Evolutionary conservation across 2,888 invertebrate genomes (phyloP), one percentile per base, ranked within the genome.

Genomic region (Lottia gigantea): DNA sequence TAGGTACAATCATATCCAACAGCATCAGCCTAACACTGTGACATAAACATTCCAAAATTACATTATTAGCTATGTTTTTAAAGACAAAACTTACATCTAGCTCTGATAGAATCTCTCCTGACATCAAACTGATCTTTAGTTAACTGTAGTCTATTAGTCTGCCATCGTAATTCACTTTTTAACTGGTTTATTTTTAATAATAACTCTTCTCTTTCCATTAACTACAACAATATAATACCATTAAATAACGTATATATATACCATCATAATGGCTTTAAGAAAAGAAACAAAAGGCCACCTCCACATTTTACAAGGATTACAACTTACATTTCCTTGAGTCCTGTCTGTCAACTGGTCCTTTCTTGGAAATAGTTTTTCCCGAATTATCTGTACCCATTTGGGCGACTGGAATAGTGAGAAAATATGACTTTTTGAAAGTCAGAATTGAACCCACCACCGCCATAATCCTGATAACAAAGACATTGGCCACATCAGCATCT

Each of bases 51-150:
- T n/a, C n/a, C n/a, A n/a, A n/a, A n/a, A n/a, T n/a, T n/a, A n/a
- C n/a, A n/a, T n/a, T n/a, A n/a, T n/a, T n/a, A 6, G 31, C 31
- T 31, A 6, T 31, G 31, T 2, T 31, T 4, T 4, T 31, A 31
- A 6, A 31, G 31, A 31, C 31, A 67, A n/a, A 26, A 67, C 80
- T 71, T 70, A 86, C 85, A 79, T 80, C 75, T 78, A 45, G 75
- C 71, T 14, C 78, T 67, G 64, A 75, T 79, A 3, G 69, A 67
- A 16, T 74, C 71, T 26, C 76, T 74, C 46, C 74, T 70, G 47
- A 74, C 77, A 49, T 91, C 91, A 65, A 93, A 85, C 69, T 90
- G 90, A 61, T 91, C 90, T 76, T 92, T 91, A 81, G 90, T 91
- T 83, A 92, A 91, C 88, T 93, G 93, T 77, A 94, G 89, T 78